phyloP scores from a whole-genome alignment of 2,888 invertebrate species.

The Lingula anatina region DNA sequence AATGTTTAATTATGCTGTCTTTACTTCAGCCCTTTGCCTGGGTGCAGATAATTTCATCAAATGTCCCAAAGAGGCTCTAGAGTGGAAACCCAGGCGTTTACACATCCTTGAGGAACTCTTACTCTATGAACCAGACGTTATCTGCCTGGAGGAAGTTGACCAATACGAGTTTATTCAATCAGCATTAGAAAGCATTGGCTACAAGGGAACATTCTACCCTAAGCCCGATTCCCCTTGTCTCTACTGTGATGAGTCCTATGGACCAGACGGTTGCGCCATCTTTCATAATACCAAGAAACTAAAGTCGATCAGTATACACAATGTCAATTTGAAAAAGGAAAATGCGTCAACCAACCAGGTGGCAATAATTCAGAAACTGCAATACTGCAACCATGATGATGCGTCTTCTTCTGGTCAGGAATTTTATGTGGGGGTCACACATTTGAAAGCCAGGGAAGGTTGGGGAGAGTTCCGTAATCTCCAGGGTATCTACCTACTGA shows the following conservation, averaged over 20 bases:
- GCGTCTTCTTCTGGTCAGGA: no score
- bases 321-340: conserved; percentile 19
- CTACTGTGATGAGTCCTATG: conserved; percentile 64
- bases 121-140: conserved; percentile 64
- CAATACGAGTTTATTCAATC: conserved; percentile 64
- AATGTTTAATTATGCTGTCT: no score
- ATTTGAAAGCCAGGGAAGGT: conserved; percentile 69
- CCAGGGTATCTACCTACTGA: conserved; percentile 31
- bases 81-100: conserved; percentile 65
- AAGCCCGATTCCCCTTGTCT: conserved; percentile 75
- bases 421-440: conserved; percentile 63
- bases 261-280: conserved; percentile 70
- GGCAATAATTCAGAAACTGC: conserved; percentile 59
- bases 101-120: conserved; percentile 69
- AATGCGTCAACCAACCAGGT: conserved; percentile 52
- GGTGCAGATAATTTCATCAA: conserved; percentile 68
- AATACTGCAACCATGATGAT: conserved; percentile 25
- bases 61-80: conserved; percentile 67
- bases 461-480: conserved; percentile 25
- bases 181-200: conserved; percentile 63
- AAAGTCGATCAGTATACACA: conserved; percentile 54
- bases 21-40: conserved; percentile 62
- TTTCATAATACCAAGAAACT: conserved; percentile 66
- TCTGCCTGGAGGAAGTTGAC: conserved; percentile 74
- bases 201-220: conserved; percentile 66